Percentiles rank a stretch among this genome's conserved stretches.
These are phyloP conservation scores for Myzus persicae DNA, from an alignment of 1,140 invertebrate genomes.

Conservation along the genomic window DNA sequence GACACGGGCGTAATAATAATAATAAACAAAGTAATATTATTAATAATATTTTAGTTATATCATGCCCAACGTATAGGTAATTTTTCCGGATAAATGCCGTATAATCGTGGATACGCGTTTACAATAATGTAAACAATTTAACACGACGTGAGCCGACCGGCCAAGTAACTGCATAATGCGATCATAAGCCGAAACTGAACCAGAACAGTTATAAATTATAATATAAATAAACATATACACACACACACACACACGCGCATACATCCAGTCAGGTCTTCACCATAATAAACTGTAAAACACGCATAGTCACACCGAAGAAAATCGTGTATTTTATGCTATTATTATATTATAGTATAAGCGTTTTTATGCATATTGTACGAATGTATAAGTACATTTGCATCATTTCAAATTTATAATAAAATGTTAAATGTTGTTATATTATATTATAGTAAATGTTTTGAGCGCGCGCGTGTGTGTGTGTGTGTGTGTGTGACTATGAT, in stretches of 20 bases:
- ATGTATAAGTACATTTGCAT: background rate
- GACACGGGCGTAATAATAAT: background rate
- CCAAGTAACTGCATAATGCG: background rate
- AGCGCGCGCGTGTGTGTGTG: background rate
- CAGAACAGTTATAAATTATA: conserved; percentile 5
- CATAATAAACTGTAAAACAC: conserved; percentile 9
- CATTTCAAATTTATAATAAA: background rate
- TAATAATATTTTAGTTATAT: background rate
- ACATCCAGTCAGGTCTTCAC: background rate
- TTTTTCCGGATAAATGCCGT: background rate
- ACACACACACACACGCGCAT: background rate
- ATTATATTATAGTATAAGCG: background rate
- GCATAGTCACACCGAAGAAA: background rate
- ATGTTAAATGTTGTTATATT: background rate
- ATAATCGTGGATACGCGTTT: background rate
- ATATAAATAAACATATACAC: background rate
- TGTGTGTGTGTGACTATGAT: background rate
- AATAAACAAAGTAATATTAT: background rate
- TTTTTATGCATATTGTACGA: background rate
- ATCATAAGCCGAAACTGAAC: background rate
- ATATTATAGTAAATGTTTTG: too few relatives aligned
- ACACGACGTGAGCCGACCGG: background rate
- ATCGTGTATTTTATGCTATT: background rate
- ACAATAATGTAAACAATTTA: background rate
- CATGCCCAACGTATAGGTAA: background rate